Evolutionary conservation across 2,113 vertebrate genomes (phyloP), one percentile per base, ranked within the genome.

Genomic region (Syrmaticus mikado): DNA sequence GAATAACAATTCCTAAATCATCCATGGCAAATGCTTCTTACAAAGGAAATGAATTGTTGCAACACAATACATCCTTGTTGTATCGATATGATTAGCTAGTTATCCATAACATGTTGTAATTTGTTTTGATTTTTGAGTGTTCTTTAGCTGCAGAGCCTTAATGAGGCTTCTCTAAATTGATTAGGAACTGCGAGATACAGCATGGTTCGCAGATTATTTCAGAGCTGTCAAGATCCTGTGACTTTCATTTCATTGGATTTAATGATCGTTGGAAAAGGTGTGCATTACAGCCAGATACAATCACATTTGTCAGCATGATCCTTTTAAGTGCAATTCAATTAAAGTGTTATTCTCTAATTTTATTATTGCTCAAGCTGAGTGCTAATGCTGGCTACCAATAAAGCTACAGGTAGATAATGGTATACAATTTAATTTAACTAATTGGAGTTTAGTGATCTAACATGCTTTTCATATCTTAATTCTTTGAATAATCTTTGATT

Each of bases 321-420:
- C 99, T 98, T 99, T 99, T 99, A 99, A 99, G 98, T 98, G 98
- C 98, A 99, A 99, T 99, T 99, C 99, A 99, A 99, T 99, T 99
- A 99, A 98, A 98, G 96, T 96, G 97, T 98, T 98, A 99, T 98
- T 98, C 98, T 98, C 98, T 99, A 98, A 99, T 99, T 99, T 98
- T 98, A 99, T 99, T 99, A 99, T 96, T 97, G 97, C 96, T 84
- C 46, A 84, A 98, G 97, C 96, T 97, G 96, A 97, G 94, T 97
- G 98, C 98, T 98, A 98, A 98, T 97, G 98, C 98, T 97, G 97
- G 92, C 97, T 97, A 98, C 98, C 97, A 96, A 97, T 98, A 98
- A 97, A 98, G 98, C 98, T 97, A 98, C 98, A 97, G 97, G 97
- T 96, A 97, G 98, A 98, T 98, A 99, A 99, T 98, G 97, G 98